A percentile compares a stretch with the other conserved stretches of the same genome.
These are phyloP conservation scores for Athalia rosae DNA, from an alignment of 2,888 invertebrate species.

Conservation along the genomic window DNA sequence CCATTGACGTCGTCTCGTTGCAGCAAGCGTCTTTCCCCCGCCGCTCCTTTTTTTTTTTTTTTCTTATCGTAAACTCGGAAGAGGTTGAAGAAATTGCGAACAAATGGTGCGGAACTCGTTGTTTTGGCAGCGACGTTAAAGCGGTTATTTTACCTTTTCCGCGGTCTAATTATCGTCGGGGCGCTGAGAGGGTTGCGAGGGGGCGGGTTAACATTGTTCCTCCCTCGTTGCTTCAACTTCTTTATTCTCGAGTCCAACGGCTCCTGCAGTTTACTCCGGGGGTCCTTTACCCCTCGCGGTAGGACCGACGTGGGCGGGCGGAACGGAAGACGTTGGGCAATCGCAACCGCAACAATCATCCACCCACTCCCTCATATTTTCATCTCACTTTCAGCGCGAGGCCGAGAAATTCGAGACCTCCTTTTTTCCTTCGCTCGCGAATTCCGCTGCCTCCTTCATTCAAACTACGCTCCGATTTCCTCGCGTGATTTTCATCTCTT, in stretches of 20 bases:
- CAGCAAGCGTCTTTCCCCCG: neutral
- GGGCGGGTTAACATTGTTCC: constrained; percentile 42
- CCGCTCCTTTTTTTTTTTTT: neutral
- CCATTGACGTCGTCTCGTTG: neutral
- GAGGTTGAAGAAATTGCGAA: neutral
- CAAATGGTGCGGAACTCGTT: constrained; percentile 28
- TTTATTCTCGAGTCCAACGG: constrained; percentile 4
- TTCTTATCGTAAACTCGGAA: neutral
- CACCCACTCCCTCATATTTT: neutral
- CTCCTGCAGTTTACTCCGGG: constrained; percentile 31
- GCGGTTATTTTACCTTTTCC: constrained; percentile 33
- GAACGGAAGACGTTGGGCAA: constrained; percentile 7
- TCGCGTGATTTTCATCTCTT: too few relatives aligned
- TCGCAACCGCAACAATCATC: constrained; percentile 2
- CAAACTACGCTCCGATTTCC: too few relatives aligned
- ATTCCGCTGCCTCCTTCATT: too few relatives aligned
- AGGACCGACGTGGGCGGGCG: constrained; percentile 13
- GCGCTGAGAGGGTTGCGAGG: constrained; percentile 12
- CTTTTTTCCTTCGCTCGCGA: too few relatives aligned
- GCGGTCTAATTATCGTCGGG: constrained; percentile 31
- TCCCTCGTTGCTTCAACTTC: constrained; percentile 27
- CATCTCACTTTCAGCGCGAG: neutral
- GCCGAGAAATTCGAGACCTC: too few relatives aligned
- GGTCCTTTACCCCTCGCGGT: constrained; percentile 21
- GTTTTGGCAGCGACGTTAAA: constrained; percentile 29